These are phyloP conservation scores for Tipula helvola DNA, from an alignment of 2,888 invertebrate genomes.

Conservation along the genomic window DNA sequence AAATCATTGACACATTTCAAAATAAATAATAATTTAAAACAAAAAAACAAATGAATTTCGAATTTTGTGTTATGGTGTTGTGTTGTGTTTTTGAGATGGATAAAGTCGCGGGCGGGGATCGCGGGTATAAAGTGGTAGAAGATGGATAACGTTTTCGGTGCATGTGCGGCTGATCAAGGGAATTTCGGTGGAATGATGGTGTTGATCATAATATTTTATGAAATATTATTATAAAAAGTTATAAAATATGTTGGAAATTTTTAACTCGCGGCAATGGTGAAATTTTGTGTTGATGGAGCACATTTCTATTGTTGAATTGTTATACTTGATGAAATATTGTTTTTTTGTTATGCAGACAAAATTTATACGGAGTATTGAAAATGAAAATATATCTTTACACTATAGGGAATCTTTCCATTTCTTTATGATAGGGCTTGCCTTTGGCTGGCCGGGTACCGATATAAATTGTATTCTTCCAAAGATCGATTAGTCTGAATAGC, in stretches of 20 bases:
- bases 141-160: neutral
- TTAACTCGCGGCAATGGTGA: neutral
- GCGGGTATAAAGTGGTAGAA: neutral
- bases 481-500: too few species aligned
- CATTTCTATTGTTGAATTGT: neutral
- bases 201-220: neutral
- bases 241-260: neutral
- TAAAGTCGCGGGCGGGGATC: neutral
- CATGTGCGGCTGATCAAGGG: neutral
- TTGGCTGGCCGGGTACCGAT: too few species aligned
- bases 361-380: too few species aligned
- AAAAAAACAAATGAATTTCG: neutral
- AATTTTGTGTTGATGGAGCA: neutral
- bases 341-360: too few species aligned
- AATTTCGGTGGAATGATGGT: neutral
- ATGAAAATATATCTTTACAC: too few species aligned
- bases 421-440: too few species aligned
- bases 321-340: neutral
- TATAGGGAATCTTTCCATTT: too few species aligned
- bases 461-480: too few species aligned
- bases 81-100: neutral
- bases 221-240: neutral
- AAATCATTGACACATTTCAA: slow-evolving; percentile 4
- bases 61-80: neutral
- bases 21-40: neutral